Evolutionary conservation across 1,140 invertebrate genomes (phyloP).

Genomic region (Laupala kohalensis): DNA sequence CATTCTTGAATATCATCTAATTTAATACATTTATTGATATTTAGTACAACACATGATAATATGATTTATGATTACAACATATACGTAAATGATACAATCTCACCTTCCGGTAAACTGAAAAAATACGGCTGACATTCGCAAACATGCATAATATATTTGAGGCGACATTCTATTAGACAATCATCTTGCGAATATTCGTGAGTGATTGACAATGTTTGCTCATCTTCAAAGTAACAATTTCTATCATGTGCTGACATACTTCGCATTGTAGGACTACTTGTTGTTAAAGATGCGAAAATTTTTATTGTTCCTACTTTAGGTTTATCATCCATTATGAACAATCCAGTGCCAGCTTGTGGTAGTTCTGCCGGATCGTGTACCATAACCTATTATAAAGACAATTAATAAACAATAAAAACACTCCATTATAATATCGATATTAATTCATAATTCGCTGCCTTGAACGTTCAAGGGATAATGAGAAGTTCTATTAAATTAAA

Average conservation of each 20-base stretch:
- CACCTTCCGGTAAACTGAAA: background rate
- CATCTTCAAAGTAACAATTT: slow-evolving; percentile 18
- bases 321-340: slow-evolving; percentile 10
- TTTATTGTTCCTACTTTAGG: slow-evolving; percentile 11
- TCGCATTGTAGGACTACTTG: slow-evolving; percentile 15
- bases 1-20: too few relatives aligned
- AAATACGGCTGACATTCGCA: slow-evolving; percentile 15
- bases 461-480: too few relatives aligned
- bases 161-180: slow-evolving; percentile 18
- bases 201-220: slow-evolving; percentile 15
- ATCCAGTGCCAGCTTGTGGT: slow-evolving; percentile 17
- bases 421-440: too few relatives aligned
- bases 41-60: too few relatives aligned
- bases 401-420: too few relatives aligned
- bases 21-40: too few relatives aligned
- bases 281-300: slow-evolving; percentile 15
- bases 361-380: slow-evolving; percentile 19
- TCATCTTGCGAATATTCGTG: slow-evolving; percentile 19
- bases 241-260: slow-evolving; percentile 5
- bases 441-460: too few relatives aligned
- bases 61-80: too few relatives aligned
- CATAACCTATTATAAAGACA: too few relatives aligned
- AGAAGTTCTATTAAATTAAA: too few relatives aligned
- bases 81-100: too few relatives aligned
- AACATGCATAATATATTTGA: slow-evolving; percentile 11